Evolutionary conservation across 2,113 vertebrate genomes (phyloP), one percentile per base, ranked within the genome.

Genomic region (Erythrocercus mccallii): DNA sequence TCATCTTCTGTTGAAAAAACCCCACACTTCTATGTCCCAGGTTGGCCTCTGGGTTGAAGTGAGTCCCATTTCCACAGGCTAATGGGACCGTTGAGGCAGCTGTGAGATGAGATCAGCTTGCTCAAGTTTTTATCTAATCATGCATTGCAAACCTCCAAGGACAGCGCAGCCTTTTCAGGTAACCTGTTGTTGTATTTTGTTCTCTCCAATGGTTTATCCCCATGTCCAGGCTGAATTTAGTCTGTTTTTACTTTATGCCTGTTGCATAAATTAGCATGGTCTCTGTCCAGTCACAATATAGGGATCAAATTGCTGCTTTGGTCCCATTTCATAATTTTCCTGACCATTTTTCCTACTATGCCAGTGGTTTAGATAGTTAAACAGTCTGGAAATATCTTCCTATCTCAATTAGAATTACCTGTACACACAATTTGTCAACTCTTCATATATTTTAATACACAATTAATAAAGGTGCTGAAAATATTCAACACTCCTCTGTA

Each of bases 211-310:
- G 37, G 9, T 66, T 57, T 74, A 21, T 70, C 17, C 22, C 23
- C 20, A 9, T 48, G 17, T 31, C 38, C 28, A 70, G 5, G 30
- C 19, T 56, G 54, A 84, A 56, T 2, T 71, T 44, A 15, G 1
- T 28, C 11, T 84, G 5, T 57, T 70, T 70, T 53, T 60, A 61
- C 0, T 0, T 81, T 44, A 51, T 9, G 15, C 4, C 15, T 16
- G 0, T 35, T 42, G 9, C 2, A 35, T 42, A 35, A 31, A 10
- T 33, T 44, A 40, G 2, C 5, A 6, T 57, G 25, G 28, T 20
- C 19, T 72, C 48, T 66, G 12, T n/a, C 20, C 6, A 25, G 38
- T 40, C 15, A 19, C 19, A 45, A 7, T 22, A 44, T 6, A 11
- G 6, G 19, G 15, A 86, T 5, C 11, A 83, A 74, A 69, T 35